Conservation (phyloP, 2,888 invertebrate genomes). For the Polyommatus icarus region DNA sequence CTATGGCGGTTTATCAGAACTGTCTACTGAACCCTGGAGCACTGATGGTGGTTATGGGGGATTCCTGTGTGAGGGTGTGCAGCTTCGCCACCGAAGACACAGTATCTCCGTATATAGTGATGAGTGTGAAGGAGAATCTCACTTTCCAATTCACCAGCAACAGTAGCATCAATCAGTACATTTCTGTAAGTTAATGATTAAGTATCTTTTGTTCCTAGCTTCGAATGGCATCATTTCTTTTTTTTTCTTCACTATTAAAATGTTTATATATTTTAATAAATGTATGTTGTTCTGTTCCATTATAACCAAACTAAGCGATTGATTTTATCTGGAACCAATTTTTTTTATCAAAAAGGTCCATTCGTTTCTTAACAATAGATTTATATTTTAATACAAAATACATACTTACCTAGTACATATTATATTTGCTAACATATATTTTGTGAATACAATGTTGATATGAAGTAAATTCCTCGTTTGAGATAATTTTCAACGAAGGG, state of each 20-base stretch:
- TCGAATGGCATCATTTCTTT: no score
- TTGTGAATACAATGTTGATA: not conserved
- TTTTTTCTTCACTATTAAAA: no score
- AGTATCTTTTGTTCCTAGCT: no score
- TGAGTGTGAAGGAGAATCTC: conserved; percentile 51
- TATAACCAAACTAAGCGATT: no score
- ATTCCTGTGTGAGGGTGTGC: conserved; percentile 56
- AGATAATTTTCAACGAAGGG: not conserved
- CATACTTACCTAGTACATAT: no score
- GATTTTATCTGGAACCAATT: no score
- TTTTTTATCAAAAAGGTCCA: no score
- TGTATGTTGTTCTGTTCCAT: no score
- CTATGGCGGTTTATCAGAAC: conserved; percentile 48
- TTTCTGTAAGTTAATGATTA: conserved; percentile 53
- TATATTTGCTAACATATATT: not conserved
- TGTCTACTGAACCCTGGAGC: conserved; percentile 57
- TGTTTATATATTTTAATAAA: no score
- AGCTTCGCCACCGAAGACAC: conserved; percentile 47
- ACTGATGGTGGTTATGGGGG: conserved; percentile 55
- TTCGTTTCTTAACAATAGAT: not conserved
- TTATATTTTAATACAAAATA: not conserved
- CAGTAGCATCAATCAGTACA: conserved; percentile 65
- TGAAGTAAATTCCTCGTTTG: no score
- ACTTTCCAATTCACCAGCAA: conserved; percentile 64
- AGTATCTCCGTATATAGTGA: conserved; percentile 52